Conservation (phyloP, 2,888 invertebrate species). For the Hylaea fasciaria region DNA sequence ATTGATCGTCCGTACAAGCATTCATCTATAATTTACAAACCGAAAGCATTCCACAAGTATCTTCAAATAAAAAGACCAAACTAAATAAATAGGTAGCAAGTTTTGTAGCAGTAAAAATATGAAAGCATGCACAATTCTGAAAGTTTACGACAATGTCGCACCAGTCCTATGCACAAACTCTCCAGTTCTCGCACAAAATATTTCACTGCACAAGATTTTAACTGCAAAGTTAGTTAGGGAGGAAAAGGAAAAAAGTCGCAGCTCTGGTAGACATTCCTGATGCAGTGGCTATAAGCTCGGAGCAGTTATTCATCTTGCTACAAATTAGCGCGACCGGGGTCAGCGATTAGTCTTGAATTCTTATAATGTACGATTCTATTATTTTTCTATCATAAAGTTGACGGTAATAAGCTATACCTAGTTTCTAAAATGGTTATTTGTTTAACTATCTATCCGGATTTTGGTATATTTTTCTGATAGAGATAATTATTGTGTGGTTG, state of each 20-base stretch:
- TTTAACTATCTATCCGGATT: not conserved
- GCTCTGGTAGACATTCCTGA: slow-evolving; percentile 17
- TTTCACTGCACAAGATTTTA: slow-evolving; percentile 41
- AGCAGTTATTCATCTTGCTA: slow-evolving; percentile 12
- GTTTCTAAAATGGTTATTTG: not conserved
- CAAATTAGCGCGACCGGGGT: too few species aligned
- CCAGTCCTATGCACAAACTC: slow-evolving; percentile 7
- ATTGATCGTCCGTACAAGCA: too few species aligned
- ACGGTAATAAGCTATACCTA: too few species aligned
- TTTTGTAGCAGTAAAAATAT: slow-evolving; percentile 7
- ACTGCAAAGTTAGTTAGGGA: slow-evolving; percentile 41
- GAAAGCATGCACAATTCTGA: slow-evolving; percentile 6
- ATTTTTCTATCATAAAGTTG: too few species aligned
- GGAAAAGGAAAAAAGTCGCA: slow-evolving; percentile 42
- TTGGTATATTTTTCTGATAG: too few species aligned
- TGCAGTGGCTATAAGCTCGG: not conserved
- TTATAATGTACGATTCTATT: too few species aligned
- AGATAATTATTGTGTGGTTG: too few species aligned
- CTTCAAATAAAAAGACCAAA: too few species aligned
- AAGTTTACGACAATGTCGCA: slow-evolving; percentile 21
- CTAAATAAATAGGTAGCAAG: not conserved
- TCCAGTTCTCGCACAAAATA: slow-evolving; percentile 31
- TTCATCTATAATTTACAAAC: too few species aligned
- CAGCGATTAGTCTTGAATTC: too few species aligned
- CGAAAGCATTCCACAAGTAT: too few species aligned